phyloP scores from a whole-genome alignment of 2,888 invertebrate genomes.

The Ceramica pisi region DNA sequence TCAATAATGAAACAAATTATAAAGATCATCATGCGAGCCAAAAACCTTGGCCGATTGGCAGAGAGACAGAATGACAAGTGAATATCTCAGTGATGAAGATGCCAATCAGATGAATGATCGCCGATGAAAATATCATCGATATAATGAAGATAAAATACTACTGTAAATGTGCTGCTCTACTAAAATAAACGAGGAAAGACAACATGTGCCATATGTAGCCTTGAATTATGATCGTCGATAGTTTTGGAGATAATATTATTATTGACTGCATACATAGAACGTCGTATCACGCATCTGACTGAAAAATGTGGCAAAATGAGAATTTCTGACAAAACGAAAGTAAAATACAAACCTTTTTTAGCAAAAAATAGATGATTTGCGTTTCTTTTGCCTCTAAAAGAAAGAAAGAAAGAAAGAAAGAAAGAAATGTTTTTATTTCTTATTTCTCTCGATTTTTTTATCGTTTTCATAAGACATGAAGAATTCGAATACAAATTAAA shows the following conservation, averaged over 20 bases:
- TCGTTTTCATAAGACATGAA: background rate
- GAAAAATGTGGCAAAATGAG: background rate
- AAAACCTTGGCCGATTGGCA: constrained; percentile 73
- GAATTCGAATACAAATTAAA: background rate
- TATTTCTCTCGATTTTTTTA: background rate
- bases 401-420: too few species aligned
- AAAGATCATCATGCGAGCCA: constrained; percentile 62
- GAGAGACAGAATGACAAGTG: constrained; percentile 40
- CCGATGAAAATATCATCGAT: constrained; percentile 37
- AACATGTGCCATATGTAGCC: constrained; percentile 10
- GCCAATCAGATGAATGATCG: constrained; percentile 36
- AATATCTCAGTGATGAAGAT: constrained; percentile 37
- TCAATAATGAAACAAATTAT: constrained; percentile 59
- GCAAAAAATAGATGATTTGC: background rate
- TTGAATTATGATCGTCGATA: constrained; percentile 5
- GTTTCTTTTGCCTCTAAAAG: too few species aligned
- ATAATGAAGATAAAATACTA: constrained; percentile 12
- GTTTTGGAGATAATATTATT: background rate
- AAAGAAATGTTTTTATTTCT: too few species aligned
- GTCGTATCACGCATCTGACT: background rate
- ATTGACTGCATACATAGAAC: background rate
- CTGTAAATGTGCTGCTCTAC: constrained; percentile 7
- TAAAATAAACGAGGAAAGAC: constrained; percentile 27
- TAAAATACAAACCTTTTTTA: background rate
- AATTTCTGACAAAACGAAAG: background rate